Percentiles rank a stretch among this genome's conserved stretches.
These are phyloP conservation scores for Cassiopea xamachana DNA, from an alignment of 30 jellyfish, hydroid and myxozoan genomes.

Conservation along the genomic window DNA sequence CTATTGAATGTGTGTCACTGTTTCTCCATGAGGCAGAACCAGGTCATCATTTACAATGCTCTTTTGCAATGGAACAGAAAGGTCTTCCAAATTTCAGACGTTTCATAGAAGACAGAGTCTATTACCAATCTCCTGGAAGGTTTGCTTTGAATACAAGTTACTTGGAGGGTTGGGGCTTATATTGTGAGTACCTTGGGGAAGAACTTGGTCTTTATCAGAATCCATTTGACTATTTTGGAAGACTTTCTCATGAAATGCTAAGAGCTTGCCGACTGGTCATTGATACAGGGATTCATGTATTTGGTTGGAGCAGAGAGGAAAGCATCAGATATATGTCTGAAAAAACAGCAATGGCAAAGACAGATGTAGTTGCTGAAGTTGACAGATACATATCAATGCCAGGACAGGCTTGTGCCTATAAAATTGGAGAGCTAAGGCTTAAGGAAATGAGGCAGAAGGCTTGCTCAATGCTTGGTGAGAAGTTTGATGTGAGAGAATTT, in stretches of 20 bases:
- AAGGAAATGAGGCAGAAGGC: slow-evolving; percentile 67
- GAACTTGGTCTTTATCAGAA: slow-evolving; percentile 81
- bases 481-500: slow-evolving; percentile 82
- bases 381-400: slow-evolving; percentile 98
- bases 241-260: slow-evolving; percentile 93
- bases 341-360: slow-evolving; percentile 76
- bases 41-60: slow-evolving; percentile 91
- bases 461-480: slow-evolving; percentile 62
- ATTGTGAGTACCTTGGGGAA: slow-evolving; percentile 94
- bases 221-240: slow-evolving; percentile 82
- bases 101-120: slow-evolving; percentile 81
- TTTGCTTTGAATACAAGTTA: slow-evolving; percentile 88
- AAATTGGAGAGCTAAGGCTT: slow-evolving; percentile 86
- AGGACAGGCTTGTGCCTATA: slow-evolving; percentile 95
- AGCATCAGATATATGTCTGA: slow-evolving; percentile 78
- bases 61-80: slow-evolving; percentile 75
- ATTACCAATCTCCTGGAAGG: slow-evolving; percentile 88
- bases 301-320: slow-evolving; percentile 89
- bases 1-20: slow-evolving; percentile 82
- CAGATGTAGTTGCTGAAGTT: slow-evolving; percentile 82
- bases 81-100: slow-evolving; percentile 75
- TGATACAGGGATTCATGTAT: slow-evolving; percentile 95
- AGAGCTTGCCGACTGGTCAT: slow-evolving; percentile 95
- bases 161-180: slow-evolving; percentile 97
- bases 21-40: slow-evolving; percentile 97